phyloP scores from a whole-genome alignment of 53 echinoderm and acorn worm genomes.

The Hippasteria phrygiana region DNA sequence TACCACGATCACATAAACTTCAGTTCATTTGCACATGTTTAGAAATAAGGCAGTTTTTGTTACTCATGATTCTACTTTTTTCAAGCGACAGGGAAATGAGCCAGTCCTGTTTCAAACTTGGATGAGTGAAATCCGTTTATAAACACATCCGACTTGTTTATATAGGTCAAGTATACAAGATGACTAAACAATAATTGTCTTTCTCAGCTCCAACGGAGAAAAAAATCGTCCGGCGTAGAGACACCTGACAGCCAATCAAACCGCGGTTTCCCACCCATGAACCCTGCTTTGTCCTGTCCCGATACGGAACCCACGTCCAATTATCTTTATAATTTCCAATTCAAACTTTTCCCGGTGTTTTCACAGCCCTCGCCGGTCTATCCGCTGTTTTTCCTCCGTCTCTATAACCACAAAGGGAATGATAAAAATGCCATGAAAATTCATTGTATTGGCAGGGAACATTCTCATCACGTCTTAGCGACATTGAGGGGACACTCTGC shows the following conservation, averaged over 20 bases:
- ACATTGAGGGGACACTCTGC: conserved; percentile 52
- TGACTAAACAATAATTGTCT: background rate
- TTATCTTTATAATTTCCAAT: conserved; percentile 62
- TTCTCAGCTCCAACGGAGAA: background rate
- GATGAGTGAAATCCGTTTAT: too few species aligned
- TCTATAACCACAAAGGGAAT: background rate
- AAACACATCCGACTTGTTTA: too few species aligned
- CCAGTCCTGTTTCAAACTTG: too few species aligned
- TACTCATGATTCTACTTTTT: too few species aligned
- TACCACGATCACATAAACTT: too few species aligned
- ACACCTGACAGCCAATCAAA: conserved; percentile 20
- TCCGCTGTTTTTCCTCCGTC: conserved; percentile 9
- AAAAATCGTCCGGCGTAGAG: background rate
- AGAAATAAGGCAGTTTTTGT: too few species aligned
- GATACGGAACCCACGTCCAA: conserved; percentile 28
- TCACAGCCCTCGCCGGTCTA: conserved; percentile 50
- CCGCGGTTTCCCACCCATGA: background rate
- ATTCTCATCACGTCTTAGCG: conserved; percentile 52
- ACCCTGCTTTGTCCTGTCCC: conserved; percentile 27
- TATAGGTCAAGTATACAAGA: too few species aligned
- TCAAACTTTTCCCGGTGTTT: conserved; percentile 60
- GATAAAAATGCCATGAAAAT: conserved; percentile 45
- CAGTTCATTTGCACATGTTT: too few species aligned
- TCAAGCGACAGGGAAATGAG: too few species aligned
- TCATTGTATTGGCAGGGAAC: conserved; percentile 55